Evolutionary conservation across 2,113 vertebrate species (phyloP), one percentile per base, ranked within the genome.

Genomic region (Cnemophilus loriae): DNA sequence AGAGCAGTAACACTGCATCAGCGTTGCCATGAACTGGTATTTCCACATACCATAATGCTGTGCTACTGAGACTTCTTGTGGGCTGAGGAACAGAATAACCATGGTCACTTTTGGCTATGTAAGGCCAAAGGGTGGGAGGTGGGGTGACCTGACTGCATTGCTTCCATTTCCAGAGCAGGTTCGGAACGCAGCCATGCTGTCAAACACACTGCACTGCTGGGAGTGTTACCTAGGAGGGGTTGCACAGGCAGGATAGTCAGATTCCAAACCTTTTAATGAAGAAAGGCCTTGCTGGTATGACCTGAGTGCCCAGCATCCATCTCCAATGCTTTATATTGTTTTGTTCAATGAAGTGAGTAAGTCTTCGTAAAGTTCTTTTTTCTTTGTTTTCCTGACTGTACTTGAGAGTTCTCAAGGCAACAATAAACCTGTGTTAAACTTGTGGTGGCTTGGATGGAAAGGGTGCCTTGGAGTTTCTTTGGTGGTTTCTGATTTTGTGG

Each of bases 71-170:
- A 16, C 1, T 1, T 22, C 1, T 4, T 2, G 3, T 49, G 84
- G 53, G 50, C 63, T 84, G 71, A 47, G 79, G 52, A 85, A 26
- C 42, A 79, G 61, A 30, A 41, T 57, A 41, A 9, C 57, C 8
- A 0, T 11, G 49, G 50, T 57, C 3, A 3, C 55, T 57, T 39
- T 4, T 0, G 16, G 53, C 76, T 73, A 0, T 0, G 0, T 9
- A 14, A 61, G 70, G 19, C 35, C 65, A n/a, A n/a, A n/a, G 69
- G 50, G 10, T 65, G 63, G 18, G 24, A 47, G 10, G 14, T 65
- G 32, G 22, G 24, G 42, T 91, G 69, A 37, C 39, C 52, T 33
- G 41, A 9, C n/a, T 7, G 17, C 13, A 1, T 37, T 46, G 19
- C 13, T 56, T 50, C 63, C 32, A 11, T 39, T 59, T 50, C 56